Evolutionary conservation across 2,797 vertebrate genomes (phyloP).

Genomic region (Malurus leucopterus): DNA sequence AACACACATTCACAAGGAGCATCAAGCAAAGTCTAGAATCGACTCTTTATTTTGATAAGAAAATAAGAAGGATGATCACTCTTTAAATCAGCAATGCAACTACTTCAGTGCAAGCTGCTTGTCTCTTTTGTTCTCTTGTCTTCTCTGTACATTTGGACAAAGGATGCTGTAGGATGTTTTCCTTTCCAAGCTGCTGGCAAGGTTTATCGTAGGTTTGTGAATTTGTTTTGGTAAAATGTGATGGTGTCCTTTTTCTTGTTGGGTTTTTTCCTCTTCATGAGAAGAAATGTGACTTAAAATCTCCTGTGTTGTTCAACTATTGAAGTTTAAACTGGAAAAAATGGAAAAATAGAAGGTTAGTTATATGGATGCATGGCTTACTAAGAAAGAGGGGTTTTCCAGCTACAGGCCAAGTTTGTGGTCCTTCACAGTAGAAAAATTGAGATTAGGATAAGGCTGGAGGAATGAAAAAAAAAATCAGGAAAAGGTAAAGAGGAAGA

Average conservation of each 20-base stretch:
- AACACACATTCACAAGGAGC: not conserved
- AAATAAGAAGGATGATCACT: not conserved
- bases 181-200: not conserved
- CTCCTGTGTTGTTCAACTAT: not conserved
- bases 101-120: not conserved
- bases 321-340: not conserved
- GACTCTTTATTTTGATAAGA: not conserved
- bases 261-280: not conserved
- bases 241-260: not conserved
- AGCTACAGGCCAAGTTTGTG: not conserved
- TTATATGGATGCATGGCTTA: not conserved
- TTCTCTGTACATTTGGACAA: not conserved
- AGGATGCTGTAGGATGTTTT: accelerated
- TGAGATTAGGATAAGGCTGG: not conserved
- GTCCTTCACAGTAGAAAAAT: not conserved
- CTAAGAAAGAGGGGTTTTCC: not conserved
- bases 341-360: not conserved
- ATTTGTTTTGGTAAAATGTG: not conserved
- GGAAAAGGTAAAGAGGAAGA: not conserved
- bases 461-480: not conserved
- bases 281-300: not conserved
- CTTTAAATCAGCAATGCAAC: not conserved
- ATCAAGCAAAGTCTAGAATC: not conserved
- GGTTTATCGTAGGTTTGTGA: not conserved
- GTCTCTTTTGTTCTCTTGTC: not conserved